A percentile compares a stretch with the other conserved stretches of the same genome.
Conservation (phyloP, 2,797 vertebrate species). For the Etheostoma perlongum region DNA sequence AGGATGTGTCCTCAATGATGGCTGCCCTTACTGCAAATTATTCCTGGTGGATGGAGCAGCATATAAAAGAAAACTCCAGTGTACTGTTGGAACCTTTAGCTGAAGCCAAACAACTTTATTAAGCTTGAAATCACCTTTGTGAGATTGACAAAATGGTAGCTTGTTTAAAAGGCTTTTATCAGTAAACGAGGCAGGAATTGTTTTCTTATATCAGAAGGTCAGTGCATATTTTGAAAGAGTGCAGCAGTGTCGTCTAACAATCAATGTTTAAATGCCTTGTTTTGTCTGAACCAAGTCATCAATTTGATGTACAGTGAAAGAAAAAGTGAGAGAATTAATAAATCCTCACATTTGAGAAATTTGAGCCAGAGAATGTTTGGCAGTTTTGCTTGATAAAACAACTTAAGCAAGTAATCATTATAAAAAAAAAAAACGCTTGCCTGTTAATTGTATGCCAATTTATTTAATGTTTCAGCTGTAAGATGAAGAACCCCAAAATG, state of each 20-base stretch:
- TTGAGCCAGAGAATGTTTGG: not conserved
- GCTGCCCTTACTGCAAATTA: constrained; percentile 7
- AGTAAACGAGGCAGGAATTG: not conserved
- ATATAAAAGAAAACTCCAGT: constrained; percentile 9
- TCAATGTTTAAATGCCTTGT: not conserved
- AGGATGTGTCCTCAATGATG: not conserved
- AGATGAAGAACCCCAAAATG: not conserved
- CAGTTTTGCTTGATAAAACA: not conserved
- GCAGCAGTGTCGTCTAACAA: not conserved
- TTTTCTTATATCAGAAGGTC: not conserved
- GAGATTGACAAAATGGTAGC: not conserved
- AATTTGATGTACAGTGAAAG: not conserved
- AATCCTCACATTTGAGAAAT: not conserved
- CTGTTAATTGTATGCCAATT: not conserved
- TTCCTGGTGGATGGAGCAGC: not conserved
- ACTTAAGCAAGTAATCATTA: not conserved
- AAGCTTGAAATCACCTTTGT: not conserved
- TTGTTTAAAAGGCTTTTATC: not conserved
- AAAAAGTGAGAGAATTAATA: not conserved
- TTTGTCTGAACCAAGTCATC: not conserved
- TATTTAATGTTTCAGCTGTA: not conserved
- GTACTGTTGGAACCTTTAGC: constrained; percentile 9
- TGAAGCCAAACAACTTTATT: not conserved
- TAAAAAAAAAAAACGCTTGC: not conserved
- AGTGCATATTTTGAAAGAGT: not conserved